A percentile compares a stretch with the other conserved stretches of the same genome.
These are phyloP conservation scores for Neopelma chrysocephalum DNA, from an alignment of 2,797 vertebrate species.

Conservation along the genomic window DNA sequence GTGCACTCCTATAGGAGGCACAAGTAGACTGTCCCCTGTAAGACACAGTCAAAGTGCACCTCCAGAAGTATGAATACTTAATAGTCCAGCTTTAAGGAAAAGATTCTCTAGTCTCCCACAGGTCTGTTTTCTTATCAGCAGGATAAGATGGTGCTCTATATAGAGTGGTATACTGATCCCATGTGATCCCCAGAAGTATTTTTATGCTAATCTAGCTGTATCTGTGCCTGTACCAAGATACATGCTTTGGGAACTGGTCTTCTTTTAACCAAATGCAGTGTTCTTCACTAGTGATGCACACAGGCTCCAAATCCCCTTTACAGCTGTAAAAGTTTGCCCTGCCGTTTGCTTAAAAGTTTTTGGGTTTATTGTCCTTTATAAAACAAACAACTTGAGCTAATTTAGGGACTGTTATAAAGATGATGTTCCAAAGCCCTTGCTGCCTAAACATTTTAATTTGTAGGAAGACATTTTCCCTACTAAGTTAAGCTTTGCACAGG, in stretches of 20 bases:
- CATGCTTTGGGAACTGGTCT: neutral
- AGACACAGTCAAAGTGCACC: neutral
- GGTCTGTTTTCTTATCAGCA: neutral
- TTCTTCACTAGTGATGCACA: neutral
- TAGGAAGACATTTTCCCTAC: neutral
- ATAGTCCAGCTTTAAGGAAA: neutral
- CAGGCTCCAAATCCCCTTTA: neutral
- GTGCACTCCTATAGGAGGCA: neutral
- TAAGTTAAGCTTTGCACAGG: neutral
- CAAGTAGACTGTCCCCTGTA: neutral
- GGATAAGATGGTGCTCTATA: neutral
- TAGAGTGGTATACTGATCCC: neutral
- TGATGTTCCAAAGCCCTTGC: constrained; percentile 23
- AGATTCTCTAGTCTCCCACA: neutral
- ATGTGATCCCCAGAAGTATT: neutral
- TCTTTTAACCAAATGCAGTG: neutral
- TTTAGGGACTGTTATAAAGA: constrained; percentile 13
- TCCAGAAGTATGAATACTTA: neutral
- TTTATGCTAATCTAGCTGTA: neutral
- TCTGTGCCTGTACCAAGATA: neutral
- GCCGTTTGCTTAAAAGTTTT: constrained; percentile 23
- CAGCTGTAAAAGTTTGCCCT: neutral
- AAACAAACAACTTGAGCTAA: constrained; percentile 11
- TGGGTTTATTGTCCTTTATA: neutral
- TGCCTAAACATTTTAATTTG: constrained; percentile 41